A percentile compares a stretch with the other conserved stretches of the same genome.
Conservation (phyloP, 2,888 invertebrate genomes). For the Caenorhabditis uteleia region DNA sequence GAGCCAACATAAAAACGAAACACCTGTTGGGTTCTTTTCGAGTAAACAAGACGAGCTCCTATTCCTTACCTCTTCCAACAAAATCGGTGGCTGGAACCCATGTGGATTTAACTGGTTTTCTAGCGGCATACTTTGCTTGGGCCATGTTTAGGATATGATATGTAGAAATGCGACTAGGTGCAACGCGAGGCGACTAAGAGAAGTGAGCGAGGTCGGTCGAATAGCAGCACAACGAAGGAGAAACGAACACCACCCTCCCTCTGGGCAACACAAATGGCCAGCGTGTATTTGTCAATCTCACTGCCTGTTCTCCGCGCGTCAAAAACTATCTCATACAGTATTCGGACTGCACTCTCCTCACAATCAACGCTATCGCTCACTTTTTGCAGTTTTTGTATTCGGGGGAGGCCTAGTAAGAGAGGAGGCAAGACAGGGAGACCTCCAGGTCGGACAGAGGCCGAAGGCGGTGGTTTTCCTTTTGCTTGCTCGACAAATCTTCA, state of each 20-base stretch:
- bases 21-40: constrained; percentile 2
- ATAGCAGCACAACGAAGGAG: constrained; percentile 15
- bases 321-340: constrained; percentile 20
- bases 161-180: constrained; percentile 22
- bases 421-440: too few species aligned
- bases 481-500: too few species aligned
- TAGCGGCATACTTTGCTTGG: constrained; percentile 47
- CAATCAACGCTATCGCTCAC: too few species aligned
- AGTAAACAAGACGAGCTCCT: constrained; percentile 10
- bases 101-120: constrained; percentile 28
- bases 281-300: constrained; percentile 31
- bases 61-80: constrained; percentile 58
- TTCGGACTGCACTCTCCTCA: too few species aligned
- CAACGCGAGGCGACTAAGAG: too few species aligned
- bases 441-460: too few species aligned
- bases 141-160: constrained; percentile 43
- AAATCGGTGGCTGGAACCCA: constrained; percentile 66
- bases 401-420: too few species aligned
- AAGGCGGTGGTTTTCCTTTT: too few species aligned
- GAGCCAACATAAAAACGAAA: not conserved
- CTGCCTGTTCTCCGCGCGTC: constrained; percentile 29
- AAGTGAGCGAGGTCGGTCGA: constrained; percentile 14
- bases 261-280: not conserved
- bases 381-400: too few species aligned
- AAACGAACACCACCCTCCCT: not conserved